Evolutionary conservation across 2,797 vertebrate species (phyloP).

Genomic region (Schizopygopsis pylzovi): DNA sequence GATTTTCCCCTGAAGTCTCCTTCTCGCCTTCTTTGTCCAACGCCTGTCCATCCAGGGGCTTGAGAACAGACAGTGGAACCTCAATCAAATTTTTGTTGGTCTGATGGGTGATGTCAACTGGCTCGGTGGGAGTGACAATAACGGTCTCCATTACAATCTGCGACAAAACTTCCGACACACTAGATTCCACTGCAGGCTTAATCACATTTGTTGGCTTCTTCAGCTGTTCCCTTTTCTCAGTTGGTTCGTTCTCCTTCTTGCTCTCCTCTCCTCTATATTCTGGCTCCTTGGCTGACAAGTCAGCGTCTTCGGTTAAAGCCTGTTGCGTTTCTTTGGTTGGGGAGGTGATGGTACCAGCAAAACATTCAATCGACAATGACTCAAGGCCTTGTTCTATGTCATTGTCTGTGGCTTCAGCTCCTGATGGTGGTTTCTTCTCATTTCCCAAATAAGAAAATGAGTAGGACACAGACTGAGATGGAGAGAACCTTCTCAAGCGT

Average conservation of each 20-base stretch:
- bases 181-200: slow-evolving; percentile 81
- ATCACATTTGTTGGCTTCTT: slow-evolving; percentile 68
- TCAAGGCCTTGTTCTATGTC: slow-evolving; percentile 64
- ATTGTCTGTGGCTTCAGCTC: slow-evolving; percentile 68
- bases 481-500: slow-evolving; percentile 91
- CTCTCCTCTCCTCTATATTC: slow-evolving; percentile 64
- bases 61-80: slow-evolving; percentile 90
- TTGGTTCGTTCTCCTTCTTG: slow-evolving; percentile 35
- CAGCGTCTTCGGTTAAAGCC: slow-evolving; percentile 60
- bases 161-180: slow-evolving; percentile 87
- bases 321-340: slow-evolving; percentile 64
- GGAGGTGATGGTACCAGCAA: slow-evolving; percentile 58
- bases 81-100: slow-evolving; percentile 88
- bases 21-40: slow-evolving; percentile 76
- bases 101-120: slow-evolving; percentile 67
- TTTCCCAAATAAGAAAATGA: slow-evolving; percentile 92
- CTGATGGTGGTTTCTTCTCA: slow-evolving; percentile 68
- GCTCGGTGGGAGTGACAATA: slow-evolving; percentile 85
- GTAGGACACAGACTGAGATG: slow-evolving; percentile 87
- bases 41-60: slow-evolving; percentile 80
- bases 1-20: slow-evolving; percentile 76
- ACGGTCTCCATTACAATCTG: slow-evolving; percentile 87
- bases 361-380: slow-evolving; percentile 62
- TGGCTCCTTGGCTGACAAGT: slow-evolving; percentile 50
- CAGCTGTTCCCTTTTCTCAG: slow-evolving; percentile 39